phyloP scores from a whole-genome alignment of 1,140 invertebrate genomes.

The Zaprionus ornatus region DNA sequence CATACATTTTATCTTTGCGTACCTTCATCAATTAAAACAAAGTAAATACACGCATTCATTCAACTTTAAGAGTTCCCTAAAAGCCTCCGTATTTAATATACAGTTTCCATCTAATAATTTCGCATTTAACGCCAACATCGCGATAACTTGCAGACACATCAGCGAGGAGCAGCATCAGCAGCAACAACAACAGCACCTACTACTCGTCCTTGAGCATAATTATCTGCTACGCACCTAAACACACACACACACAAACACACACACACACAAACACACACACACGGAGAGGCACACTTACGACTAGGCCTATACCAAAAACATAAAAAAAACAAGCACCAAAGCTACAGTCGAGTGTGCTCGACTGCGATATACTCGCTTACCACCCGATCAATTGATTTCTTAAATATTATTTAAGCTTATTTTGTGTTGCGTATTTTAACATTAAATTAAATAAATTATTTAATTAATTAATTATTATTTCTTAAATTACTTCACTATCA shows the following conservation, averaged over 20 bases:
- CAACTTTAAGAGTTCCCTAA: neutral
- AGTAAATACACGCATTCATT: neutral
- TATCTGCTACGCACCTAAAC: constrained; percentile 38
- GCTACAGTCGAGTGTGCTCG: neutral
- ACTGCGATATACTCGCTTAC: neutral
- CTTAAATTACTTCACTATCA: too few species aligned
- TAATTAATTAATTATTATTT: too few species aligned
- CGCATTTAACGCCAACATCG: constrained; percentile 19
- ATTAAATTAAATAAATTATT: too few species aligned
- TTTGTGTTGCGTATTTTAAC: too few species aligned
- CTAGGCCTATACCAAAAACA: constrained; percentile 5
- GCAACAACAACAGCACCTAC: neutral
- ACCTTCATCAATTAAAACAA: neutral
- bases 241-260: constrained; percentile 9
- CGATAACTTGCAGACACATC: constrained; percentile 11
- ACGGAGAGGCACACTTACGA: too few species aligned
- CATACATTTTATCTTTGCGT: neutral
- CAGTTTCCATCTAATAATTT: constrained; percentile 12
- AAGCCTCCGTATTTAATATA: neutral
- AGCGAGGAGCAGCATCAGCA: neutral
- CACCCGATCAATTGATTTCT: too few species aligned
- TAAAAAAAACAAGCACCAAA: constrained; percentile 21
- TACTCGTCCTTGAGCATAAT: constrained; percentile 45
- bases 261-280: constrained; percentile 1
- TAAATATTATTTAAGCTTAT: too few species aligned